Evolutionary conservation across 2,113 vertebrate genomes (phyloP).

Genomic region (Eurypyga helias): DNA sequence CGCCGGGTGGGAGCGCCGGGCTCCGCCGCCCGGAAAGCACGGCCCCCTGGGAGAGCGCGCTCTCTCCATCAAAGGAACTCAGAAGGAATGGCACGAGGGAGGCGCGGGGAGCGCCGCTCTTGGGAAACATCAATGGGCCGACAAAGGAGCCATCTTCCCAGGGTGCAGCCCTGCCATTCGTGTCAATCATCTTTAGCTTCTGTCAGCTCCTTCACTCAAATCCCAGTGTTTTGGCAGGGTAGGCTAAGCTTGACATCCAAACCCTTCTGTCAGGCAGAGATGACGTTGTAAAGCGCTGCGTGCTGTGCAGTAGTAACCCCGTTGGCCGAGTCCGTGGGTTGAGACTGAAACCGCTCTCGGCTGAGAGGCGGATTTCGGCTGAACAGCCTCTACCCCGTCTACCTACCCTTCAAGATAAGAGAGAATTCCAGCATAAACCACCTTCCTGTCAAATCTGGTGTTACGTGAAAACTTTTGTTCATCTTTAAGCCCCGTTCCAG

Average conservation of each 20-base stretch:
- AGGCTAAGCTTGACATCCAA: not conserved
- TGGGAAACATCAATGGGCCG: not conserved
- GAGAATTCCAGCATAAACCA: not conserved
- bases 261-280: constrained; percentile 19
- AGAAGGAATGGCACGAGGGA: not conserved
- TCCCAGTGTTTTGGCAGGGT: not conserved
- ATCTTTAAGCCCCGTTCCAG: not conserved
- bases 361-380: not conserved
- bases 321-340: not conserved
- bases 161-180: not conserved
- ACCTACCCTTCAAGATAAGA: not conserved
- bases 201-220: constrained; percentile 46
- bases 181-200: constrained; percentile 52
- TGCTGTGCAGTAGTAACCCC: not conserved
- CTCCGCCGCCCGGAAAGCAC: not conserved
- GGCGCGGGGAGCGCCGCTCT: accelerated
- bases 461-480: not conserved
- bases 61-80: not conserved
- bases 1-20: not conserved
- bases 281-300: not conserved
- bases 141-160: constrained; percentile 17
- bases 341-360: not conserved
- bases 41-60: not conserved
- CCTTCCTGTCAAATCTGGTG: not conserved
- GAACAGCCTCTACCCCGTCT: not conserved